These are phyloP conservation scores for Rhinoptilus africanus DNA, from an alignment of 2,113 vertebrate species.

Conservation along the genomic window DNA sequence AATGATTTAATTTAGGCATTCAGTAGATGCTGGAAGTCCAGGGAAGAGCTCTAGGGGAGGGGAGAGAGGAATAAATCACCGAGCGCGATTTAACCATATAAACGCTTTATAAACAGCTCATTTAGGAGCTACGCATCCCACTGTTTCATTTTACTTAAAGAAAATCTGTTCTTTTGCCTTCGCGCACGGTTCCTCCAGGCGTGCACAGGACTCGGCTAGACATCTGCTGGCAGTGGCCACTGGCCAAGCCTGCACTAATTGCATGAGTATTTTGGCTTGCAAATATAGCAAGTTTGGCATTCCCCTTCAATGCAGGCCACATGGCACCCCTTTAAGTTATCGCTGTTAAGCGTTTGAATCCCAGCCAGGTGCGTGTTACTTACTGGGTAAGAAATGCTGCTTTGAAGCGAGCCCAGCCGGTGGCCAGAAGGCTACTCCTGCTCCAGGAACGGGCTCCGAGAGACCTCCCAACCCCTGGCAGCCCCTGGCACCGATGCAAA, in stretches of 20 bases:
- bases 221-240: conserved; percentile 40
- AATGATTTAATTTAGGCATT: neutral
- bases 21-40: accelerated
- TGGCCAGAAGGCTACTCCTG: neutral
- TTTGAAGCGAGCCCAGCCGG: neutral
- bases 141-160: neutral
- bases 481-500: too few relatives aligned
- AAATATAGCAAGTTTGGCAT: neutral
- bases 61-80: neutral
- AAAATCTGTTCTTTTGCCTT: neutral
- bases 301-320: neutral
- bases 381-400: neutral
- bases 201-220: neutral
- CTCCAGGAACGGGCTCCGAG: neutral
- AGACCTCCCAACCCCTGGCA: neutral
- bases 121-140: neutral
- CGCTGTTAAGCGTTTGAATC: neutral
- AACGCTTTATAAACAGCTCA: neutral
- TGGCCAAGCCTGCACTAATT: conserved; percentile 31
- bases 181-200: neutral
- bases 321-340: neutral
- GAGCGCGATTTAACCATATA: accelerated
- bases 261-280: neutral
- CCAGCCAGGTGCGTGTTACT: neutral
- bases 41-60: neutral